These are phyloP conservation scores for Zapus hudsonius DNA, from an alignment of 2,113 vertebrate species.

Conservation along the genomic window DNA sequence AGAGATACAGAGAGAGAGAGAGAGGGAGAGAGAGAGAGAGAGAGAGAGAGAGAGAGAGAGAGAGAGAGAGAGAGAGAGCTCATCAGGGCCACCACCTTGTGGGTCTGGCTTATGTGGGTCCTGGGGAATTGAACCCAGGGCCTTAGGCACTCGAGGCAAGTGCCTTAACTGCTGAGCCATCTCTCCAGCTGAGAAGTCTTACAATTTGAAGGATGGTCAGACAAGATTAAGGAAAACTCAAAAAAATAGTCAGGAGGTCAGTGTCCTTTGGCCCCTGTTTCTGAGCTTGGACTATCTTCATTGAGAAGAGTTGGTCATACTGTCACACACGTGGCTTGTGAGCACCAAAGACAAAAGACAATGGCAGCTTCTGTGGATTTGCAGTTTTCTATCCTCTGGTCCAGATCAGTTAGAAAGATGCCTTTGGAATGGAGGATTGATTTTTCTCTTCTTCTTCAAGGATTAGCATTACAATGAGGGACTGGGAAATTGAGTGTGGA, in stretches of 20 bases:
- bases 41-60: too few relatives aligned
- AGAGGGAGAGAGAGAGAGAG: too few relatives aligned
- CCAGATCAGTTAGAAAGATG: neutral
- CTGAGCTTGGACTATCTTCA: slow-evolving; percentile 10
- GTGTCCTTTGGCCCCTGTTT: neutral
- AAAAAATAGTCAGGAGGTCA: neutral
- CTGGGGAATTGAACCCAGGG: too few relatives aligned
- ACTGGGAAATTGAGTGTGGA: neutral
- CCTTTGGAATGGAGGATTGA: neutral
- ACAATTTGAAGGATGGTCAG: neutral
- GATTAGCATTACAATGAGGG: neutral
- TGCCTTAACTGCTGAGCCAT: too few relatives aligned
- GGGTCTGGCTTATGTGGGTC: too few relatives aligned
- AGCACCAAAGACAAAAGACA: neutral
- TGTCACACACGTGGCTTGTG: neutral
- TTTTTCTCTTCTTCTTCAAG: slow-evolving; percentile 18
- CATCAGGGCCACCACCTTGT: too few relatives aligned
- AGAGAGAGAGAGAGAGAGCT: too few relatives aligned
- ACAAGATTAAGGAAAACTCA: neutral
- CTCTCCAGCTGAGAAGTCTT: slow-evolving; percentile 5
- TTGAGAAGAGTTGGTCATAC: neutral
- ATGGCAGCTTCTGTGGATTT: neutral
- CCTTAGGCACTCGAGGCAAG: too few relatives aligned
- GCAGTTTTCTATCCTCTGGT: neutral
- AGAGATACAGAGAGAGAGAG: too few relatives aligned